Conservation (phyloP, 2,888 invertebrate species). For the Mythimna vitellina region DNA sequence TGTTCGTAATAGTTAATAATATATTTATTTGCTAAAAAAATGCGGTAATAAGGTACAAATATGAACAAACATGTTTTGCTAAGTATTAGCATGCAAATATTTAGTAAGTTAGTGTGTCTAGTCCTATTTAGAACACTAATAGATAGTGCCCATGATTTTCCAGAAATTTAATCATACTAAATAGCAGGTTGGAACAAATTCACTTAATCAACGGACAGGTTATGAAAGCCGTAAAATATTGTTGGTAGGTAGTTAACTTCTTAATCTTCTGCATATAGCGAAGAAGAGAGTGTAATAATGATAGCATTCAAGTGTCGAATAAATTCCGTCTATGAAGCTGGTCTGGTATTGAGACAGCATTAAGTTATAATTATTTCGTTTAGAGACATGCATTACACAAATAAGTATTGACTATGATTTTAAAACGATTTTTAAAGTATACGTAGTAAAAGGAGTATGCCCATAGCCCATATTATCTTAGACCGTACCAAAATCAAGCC, state of each 20-base stretch:
- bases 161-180: conserved; percentile 21
- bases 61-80: too few species aligned
- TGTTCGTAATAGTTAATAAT: not conserved
- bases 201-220: conserved; percentile 19
- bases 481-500: not conserved
- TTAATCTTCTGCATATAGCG: conserved; percentile 21
- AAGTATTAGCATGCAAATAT: too few species aligned
- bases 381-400: not conserved
- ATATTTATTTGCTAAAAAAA: not conserved
- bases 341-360: conserved; percentile 30
- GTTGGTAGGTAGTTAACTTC: conserved; percentile 37
- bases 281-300: conserved; percentile 50
- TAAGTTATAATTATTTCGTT: conserved; percentile 45
- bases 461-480: not conserved
- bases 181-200: conserved; percentile 6
- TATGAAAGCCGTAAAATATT: conserved; percentile 37
- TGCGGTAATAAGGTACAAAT: too few species aligned
- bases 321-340: conserved; percentile 37
- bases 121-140: not conserved
- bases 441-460: too few species aligned
- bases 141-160: not conserved
- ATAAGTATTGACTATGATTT: not conserved
- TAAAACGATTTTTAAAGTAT: not conserved
- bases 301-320: conserved; percentile 46
- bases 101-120: not conserved